Evolutionary conservation across 1,140 invertebrate species (phyloP).

Genomic region (Bombus cullumanus): DNA sequence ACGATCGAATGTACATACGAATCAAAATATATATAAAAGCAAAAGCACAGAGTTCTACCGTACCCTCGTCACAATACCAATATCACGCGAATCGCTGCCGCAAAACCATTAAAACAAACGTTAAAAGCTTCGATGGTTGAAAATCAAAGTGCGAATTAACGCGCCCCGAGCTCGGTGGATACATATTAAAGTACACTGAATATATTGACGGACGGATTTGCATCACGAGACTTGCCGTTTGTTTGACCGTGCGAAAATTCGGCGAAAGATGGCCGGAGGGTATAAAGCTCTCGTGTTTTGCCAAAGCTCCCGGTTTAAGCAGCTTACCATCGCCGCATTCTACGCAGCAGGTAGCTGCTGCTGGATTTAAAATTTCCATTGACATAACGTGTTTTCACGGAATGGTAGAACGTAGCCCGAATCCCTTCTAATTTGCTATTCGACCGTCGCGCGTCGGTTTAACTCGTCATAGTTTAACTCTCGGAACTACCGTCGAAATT

Average conservation of each 20-base stretch:
- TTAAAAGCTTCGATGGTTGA: too few relatives aligned
- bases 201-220: constrained; percentile 42
- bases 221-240: constrained; percentile 5
- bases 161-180: too few relatives aligned
- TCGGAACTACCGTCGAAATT: neutral
- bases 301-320: constrained; percentile 61
- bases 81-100: too few relatives aligned
- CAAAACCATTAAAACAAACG: too few relatives aligned
- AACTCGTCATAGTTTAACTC: neutral
- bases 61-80: too few relatives aligned
- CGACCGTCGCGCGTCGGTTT: neutral
- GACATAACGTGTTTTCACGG: constrained; percentile 42
- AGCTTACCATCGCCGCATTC: constrained; percentile 47
- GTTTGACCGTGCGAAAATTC: constrained; percentile 53
- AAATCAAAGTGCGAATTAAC: too few relatives aligned
- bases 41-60: too few relatives aligned
- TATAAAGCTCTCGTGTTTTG: constrained; percentile 56
- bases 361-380: constrained; percentile 54
- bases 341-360: neutral
- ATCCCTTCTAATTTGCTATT: constrained; percentile 37
- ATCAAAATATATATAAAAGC: too few relatives aligned
- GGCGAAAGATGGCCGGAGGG: constrained; percentile 31
- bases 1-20: too few relatives aligned
- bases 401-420: neutral
- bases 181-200: constrained; percentile 21